phyloP scores from a whole-genome alignment of 2,797 vertebrate genomes.

The Sandelia bainsii region DNA sequence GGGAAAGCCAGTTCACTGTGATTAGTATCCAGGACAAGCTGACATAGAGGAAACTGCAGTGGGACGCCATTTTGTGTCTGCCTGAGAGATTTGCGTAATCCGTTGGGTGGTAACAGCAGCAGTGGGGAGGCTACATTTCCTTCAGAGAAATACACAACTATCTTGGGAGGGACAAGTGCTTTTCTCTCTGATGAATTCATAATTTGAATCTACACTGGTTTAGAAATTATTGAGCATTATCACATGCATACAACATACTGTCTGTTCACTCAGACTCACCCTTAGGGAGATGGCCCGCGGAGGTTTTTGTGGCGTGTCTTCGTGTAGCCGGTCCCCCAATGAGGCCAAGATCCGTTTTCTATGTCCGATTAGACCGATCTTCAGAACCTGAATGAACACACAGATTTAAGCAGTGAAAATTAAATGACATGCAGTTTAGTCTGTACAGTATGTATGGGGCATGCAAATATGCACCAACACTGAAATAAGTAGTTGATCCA shows the following conservation, averaged over 20 bases:
- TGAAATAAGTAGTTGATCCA: no score
- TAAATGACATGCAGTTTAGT: not conserved
- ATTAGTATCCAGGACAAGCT: conserved; percentile 59
- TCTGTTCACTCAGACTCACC: conserved; percentile 70
- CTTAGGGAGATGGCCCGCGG: conserved; percentile 97
- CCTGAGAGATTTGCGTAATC: conserved; percentile 44
- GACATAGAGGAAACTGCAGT: conserved; percentile 36
- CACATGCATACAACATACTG: no score
- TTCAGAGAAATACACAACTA: conserved; percentile 23
- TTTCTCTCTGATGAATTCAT: conserved; percentile 8
- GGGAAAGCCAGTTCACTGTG: conserved; percentile 33
- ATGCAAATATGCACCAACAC: not conserved
- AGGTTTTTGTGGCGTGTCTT: conserved; percentile 96
- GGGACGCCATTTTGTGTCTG: conserved; percentile 62
- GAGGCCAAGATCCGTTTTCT: conserved; percentile 96
- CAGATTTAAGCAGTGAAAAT: not conserved
- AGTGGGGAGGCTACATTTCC: conserved; percentile 25
- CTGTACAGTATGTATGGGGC: not conserved
- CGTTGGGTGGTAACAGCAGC: conserved; percentile 42
- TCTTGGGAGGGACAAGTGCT: conserved; percentile 17
- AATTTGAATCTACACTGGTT: conserved; percentile 1
- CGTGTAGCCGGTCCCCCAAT: conserved; percentile 95
- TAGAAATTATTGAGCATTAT: not conserved
- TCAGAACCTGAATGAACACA: conserved; percentile 89
- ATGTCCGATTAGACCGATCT: conserved; percentile 96